Evolutionary conservation across 2,113 vertebrate genomes (phyloP), one percentile per base, ranked within the genome.

Genomic region (Cebus imitator): DNA sequence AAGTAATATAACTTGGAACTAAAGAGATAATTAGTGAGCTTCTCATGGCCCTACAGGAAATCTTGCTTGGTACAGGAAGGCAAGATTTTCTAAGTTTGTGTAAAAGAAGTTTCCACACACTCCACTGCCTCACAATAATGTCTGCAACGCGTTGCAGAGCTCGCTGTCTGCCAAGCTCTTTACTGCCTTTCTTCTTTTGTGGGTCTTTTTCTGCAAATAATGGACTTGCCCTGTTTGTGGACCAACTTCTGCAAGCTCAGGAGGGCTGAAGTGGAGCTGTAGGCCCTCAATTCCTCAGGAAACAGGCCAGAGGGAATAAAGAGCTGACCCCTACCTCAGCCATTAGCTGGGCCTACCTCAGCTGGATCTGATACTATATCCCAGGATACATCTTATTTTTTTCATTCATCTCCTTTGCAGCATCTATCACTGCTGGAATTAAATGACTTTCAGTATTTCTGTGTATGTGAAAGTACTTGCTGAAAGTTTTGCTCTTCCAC

Each of bases 1-100:
- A 88, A 94, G 89, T 91, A 86, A 78, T 79, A 91, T 88, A 7
- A 11, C 87, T 94, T 95, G 79, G 70, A 92, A 95, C 81, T 94
- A 96, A 97, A 86, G 85, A 97, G 78, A 92, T 94, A 78, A 97
- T 97, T 93, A 97, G 95, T 91, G 78, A 75, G 95, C 70, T 94
- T 91, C 93, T 97, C 79, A 52, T 27, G 86, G 75, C 78, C 80
- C 81, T 87, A 75, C 73, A 96, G 96, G 96, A 97, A 97, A 97
- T 97, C 92, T 93, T 70, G 88, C 78, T 82, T 94, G 93, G 93
- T 91, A 97, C 11, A 86, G 90, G 96, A 96, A 97, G 79, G 72
- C 66, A 89, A 87, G 76, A 91, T 86, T 94, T 95, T 82, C 95
- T 92, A 97, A 72, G 52, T 89, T 82, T 85, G 88, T 95, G 96